Evolutionary conservation across 2,888 invertebrate species (phyloP).

Genomic region (Empis livida): DNA sequence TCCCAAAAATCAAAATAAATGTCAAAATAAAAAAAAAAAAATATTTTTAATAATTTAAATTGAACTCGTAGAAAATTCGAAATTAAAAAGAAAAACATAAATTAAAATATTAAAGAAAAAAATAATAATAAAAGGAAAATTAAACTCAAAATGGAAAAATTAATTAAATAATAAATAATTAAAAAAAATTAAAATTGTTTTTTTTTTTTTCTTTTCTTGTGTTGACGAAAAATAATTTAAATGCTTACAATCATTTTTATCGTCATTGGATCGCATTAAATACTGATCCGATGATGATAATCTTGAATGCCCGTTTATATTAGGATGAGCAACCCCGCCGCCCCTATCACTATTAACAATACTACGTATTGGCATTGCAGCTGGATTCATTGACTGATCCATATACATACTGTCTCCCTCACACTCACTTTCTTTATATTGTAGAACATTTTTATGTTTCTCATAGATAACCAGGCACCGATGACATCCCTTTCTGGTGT

Average conservation of each 20-base stretch:
- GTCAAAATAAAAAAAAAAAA: too few species aligned
- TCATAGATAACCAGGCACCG: conserved; percentile 92
- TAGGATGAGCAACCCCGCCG: conserved; percentile 40
- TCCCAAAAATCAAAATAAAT: too few species aligned
- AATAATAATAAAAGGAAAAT: background rate
- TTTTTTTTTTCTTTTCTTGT: background rate
- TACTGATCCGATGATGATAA: conserved; percentile 40
- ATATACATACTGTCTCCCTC: conserved; percentile 40
- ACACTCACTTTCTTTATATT: conserved; percentile 95
- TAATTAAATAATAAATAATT: conserved; percentile 4
- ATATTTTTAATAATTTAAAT: too few species aligned
- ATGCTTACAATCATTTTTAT: conserved; percentile 40
- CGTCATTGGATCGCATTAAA: conserved; percentile 39
- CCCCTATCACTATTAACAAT: conserved; percentile 36
- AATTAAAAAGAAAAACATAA: background rate
- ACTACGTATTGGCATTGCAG: conserved; percentile 39
- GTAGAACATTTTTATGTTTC: conserved; percentile 86
- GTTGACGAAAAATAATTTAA: conserved; percentile 12
- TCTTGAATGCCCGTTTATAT: conserved; percentile 39
- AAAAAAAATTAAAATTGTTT: background rate
- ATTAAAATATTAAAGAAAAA: background rate
- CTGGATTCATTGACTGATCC: conserved; percentile 37
- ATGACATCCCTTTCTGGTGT: conserved; percentile 79
- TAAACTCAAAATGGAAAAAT: conserved; percentile 10
- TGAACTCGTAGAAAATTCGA: background rate